Base-by-base conservation (phyloP, 2,797 vertebrate species). In the Megaceryle alcyon region DNA sequence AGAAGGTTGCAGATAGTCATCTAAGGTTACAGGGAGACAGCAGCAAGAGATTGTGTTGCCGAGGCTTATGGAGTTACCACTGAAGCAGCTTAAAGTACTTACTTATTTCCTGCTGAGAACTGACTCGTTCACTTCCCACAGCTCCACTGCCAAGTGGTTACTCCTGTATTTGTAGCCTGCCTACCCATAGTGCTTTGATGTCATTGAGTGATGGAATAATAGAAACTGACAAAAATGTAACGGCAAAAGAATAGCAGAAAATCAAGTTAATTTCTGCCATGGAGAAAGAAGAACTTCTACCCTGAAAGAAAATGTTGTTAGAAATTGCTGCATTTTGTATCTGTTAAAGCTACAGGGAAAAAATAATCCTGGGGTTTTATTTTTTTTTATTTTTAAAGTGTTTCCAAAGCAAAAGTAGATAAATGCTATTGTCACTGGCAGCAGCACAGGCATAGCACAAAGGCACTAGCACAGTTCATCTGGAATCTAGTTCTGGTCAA, bases 11-110 rank as follows among this genome's bases (percentile, higher is more conserved):
- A 91, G 77, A 70, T 7, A 83, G 87, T 95, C 94, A 81, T 68
- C 65, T 86, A 54, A 95, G 87, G 89, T 92, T 94, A 92, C 8
- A 10, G 65, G 82, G 9, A 66, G 68, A 82, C 39, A 94, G 75
- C 54, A 78, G 72, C 61, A 61, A 92, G 79, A 86, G 82, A 21
- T 23, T 68, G 76, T 61, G 63, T 25, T 71, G 79, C 76, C 71
- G 79, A 81, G 49, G 65, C 73, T 96, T 53, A 78, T 0, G 11
- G 90, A 81, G 82, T 71, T 83, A 78, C 87, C 72, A 86, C 0
- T 87, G 89, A 91, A 90, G 91, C 23, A 71, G 79, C 82, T 92
- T 83, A 60, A 95, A 94, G 64, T 82, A 82, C 76, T 75, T 68
- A 60, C 91, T 92, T 85, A 80, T 77, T 82, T 94, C 91, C 87